Evolutionary conservation across 64 coral and sea anemone species (phyloP).

Genomic region (Montipora cactus): DNA sequence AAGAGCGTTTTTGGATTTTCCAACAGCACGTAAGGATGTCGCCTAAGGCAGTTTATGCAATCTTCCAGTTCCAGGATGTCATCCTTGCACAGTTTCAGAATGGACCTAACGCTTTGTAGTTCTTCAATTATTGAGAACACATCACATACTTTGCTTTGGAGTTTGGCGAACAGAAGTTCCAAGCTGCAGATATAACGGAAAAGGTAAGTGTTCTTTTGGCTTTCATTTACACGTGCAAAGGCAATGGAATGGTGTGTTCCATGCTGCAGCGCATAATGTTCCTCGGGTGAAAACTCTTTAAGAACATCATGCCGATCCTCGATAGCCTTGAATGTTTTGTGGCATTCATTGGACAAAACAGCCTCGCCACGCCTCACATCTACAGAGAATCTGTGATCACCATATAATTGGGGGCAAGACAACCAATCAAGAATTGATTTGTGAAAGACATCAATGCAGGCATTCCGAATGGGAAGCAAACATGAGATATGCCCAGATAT

Average conservation of each 20-base stretch:
- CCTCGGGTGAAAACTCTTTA: conserved; percentile 32
- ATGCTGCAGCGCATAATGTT: conserved; percentile 67
- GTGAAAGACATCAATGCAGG: conserved; percentile 71
- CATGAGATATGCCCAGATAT: conserved; percentile 47
- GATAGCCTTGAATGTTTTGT: conserved; percentile 29
- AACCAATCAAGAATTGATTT: conserved; percentile 88
- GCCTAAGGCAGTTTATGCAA: conserved; percentile 43
- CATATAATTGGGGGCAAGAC: conserved; percentile 14
- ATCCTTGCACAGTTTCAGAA: not conserved
- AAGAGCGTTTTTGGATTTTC: conserved; percentile 55
- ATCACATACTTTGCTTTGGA: conserved; percentile 42
- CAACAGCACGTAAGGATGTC: conserved; percentile 51
- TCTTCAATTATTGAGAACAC: conserved; percentile 76
- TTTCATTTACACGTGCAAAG: conserved; percentile 4
- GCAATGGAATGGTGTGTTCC: conserved; percentile 58
- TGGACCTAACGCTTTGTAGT: conserved; percentile 14
- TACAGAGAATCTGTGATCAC: conserved; percentile 63
- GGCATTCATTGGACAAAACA: conserved; percentile 54
- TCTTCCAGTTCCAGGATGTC: conserved; percentile 38
- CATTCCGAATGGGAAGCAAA: conserved; percentile 63
- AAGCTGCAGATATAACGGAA: conserved; percentile 54
- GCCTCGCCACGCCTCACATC: conserved; percentile 43
- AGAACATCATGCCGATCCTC: not conserved
- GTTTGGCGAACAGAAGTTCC: conserved; percentile 62
- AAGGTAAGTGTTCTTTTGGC: not conserved